Evolutionary conservation across 2,113 vertebrate species (phyloP), one percentile per base, ranked within the genome.

Genomic region (Pedionomus torquatus): DNA sequence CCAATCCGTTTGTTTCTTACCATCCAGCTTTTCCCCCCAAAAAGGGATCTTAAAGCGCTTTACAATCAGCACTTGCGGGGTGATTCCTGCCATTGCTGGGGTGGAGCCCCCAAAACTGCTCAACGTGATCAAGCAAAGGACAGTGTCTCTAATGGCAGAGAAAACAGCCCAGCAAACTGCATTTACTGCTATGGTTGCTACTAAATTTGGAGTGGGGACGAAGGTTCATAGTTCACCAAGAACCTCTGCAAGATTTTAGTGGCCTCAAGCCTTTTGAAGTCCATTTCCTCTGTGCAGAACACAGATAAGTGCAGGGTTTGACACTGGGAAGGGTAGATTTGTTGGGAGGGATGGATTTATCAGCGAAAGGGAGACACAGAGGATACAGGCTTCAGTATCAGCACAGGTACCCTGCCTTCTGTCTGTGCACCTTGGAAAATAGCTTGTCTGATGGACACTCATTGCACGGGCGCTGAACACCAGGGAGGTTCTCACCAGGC

Each of bases 1-100:
- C 68, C 25, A 58, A 28, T 24, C 15, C 17, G 2, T 46, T 17
- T 33, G 2, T 11, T 10, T 61, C 74, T 52, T 18, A 3, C 30
- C 41, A 20, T 33, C 33, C 51, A 49, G n/a, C 28, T 85, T 96
- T 94, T 79, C 52, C 69, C 60, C 60, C 72, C 0, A 20, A 71
- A 23, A 75, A 89, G 83, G 92, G 82, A 81, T 48, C 93, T 82
- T 39, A 90, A 96, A 94, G 95, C 71, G 75, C 96, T 96, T 96
- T 93, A 93, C 92, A 90, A 25, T 44, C 33, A 13, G 39, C 60
- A 58, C 70, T 66, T 66, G n/a, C 28, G 71, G 68, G 91, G 75
- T 72, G n/a, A 4, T 26, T 54, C 71, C 70, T 88, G 75, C 74
- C 61, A 8, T 19, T 69, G 76, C 76, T 91, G 83, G 33, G 64